Evolutionary conservation across 2,113 vertebrate species (phyloP).

Genomic region (Podarcis muralis): DNA sequence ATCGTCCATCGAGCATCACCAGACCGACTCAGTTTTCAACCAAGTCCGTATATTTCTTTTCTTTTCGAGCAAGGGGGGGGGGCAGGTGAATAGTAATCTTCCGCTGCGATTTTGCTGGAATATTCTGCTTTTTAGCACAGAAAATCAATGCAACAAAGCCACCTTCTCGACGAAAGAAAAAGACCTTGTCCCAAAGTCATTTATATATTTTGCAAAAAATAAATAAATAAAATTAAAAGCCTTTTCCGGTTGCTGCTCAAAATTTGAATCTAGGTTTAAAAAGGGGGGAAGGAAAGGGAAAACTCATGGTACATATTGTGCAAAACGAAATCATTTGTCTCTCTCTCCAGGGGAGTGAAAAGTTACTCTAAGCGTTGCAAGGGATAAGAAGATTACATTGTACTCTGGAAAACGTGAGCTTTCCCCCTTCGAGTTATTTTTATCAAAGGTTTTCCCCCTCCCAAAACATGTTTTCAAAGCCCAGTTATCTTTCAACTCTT

Average conservation of each 20-base stretch:
- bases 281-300: no score
- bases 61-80: neutral
- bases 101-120: neutral
- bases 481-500: constrained; percentile 52
- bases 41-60: constrained; percentile 1
- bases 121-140: neutral
- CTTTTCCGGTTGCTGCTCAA: accelerated
- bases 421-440: neutral
- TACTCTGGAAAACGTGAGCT: neutral
- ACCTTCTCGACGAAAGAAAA: neutral
- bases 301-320: neutral
- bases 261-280: accelerated
- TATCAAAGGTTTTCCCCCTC: constrained; percentile 3
- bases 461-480: neutral
- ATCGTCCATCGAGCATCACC: neutral
- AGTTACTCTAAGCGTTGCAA: accelerated
- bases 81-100: neutral
- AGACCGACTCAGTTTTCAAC: constrained; percentile 20
- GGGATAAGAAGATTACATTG: neutral
- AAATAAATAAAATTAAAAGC: no score
- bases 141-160: neutral
- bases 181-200: neutral
- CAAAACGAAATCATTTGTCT: neutral
- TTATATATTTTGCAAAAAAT: no score
- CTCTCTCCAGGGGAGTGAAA: neutral